These are phyloP conservation scores for Caenorhabditis sp. DNA, from an alignment of 2,888 invertebrate species.

Conservation along the genomic window DNA sequence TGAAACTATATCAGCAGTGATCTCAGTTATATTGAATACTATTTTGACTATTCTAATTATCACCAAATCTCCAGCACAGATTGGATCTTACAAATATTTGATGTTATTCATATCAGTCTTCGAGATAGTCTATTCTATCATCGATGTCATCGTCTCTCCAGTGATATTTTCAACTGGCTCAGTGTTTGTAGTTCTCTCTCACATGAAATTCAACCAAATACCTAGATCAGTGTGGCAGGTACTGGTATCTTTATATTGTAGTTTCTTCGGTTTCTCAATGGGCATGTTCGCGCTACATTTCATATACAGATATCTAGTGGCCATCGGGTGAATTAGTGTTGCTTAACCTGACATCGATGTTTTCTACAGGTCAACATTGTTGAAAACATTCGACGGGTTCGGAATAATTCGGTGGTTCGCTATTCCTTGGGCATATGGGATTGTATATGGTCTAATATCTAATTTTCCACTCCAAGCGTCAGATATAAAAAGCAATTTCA, in stretches of 20 bases:
- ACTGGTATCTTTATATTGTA: neutral
- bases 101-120: neutral
- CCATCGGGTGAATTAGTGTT: no score
- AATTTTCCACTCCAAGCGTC: no score
- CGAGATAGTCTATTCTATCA: neutral
- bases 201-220: no score
- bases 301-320: no score
- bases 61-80: slow-evolving; percentile 1
- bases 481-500: no score
- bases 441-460: no score
- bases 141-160: slow-evolving; percentile 1
- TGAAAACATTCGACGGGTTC: neutral
- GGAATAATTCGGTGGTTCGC: neutral
- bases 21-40: neutral
- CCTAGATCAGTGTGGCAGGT: no score
- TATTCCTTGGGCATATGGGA: neutral
- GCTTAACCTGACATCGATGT: no score
- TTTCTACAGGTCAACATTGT: no score
- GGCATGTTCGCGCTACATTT: neutral
- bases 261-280: neutral
- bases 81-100: slow-evolving; percentile 6
- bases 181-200: neutral
- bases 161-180: neutral
- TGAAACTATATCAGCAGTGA: no score
- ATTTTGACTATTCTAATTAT: neutral